These are phyloP conservation scores for Otocyon megalotis DNA, from an alignment of 2,113 vertebrate genomes.

Conservation along the genomic window DNA sequence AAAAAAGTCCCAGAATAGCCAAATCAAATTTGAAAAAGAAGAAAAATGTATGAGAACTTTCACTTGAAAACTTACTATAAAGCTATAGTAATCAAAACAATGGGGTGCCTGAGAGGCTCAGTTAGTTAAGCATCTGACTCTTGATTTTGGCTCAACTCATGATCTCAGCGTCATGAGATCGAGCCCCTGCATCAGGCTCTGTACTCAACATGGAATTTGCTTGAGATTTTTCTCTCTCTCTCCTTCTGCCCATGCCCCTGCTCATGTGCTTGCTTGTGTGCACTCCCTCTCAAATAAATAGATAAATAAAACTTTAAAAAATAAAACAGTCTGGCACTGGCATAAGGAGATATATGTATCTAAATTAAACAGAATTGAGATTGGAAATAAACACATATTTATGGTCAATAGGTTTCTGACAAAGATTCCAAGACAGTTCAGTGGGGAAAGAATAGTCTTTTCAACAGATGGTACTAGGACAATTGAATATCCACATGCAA, in stretches of 20 bases:
- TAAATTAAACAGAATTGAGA: conserved; percentile 14
- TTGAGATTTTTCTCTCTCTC: neutral
- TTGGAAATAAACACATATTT: neutral
- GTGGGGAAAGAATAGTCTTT: neutral
- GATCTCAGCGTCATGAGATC: neutral
- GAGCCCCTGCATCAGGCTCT: neutral
- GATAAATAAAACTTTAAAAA: neutral
- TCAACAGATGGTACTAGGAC: neutral
- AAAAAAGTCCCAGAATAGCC: neutral
- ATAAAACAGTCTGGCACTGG: neutral
- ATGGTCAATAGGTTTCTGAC: neutral
- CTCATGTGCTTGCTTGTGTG: neutral
- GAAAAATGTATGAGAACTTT: neutral
- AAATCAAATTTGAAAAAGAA: neutral
- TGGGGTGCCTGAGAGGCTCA: neutral
- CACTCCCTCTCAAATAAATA: neutral
- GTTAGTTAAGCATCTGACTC: neutral
- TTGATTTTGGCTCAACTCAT: neutral
- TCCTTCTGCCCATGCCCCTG: neutral
- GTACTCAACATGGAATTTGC: neutral
- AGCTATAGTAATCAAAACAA: neutral
- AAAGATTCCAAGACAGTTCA: neutral
- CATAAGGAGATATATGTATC: neutral
- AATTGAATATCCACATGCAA: neutral
- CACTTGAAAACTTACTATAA: neutral